phyloP scores from a whole-genome alignment of 2,797 vertebrate species.

The Synaphobranchus kaupii region DNA sequence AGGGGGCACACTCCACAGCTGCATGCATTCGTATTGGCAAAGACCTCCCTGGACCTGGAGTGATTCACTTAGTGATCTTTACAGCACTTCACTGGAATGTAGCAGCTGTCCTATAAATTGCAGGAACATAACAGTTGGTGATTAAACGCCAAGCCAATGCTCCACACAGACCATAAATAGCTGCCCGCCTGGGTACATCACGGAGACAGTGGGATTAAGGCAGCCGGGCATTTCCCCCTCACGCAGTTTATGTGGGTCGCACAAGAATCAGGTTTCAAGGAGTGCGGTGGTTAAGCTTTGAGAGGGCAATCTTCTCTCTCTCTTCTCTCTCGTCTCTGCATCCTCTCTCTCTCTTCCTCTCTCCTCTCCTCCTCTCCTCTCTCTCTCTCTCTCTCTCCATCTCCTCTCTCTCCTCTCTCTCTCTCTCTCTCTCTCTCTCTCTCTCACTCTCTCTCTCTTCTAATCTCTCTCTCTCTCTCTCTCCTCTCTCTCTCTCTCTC shows the following conservation, averaged over 20 bases:
- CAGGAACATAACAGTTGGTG: slow-evolving; percentile 60
- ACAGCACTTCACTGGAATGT: slow-evolving; percentile 35
- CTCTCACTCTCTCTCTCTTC: slow-evolving; percentile 50
- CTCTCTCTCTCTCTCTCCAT: slow-evolving; percentile 44
- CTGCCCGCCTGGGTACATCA: slow-evolving; percentile 46
- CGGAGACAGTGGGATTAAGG: slow-evolving; percentile 72
- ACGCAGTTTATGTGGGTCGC: slow-evolving; percentile 66
- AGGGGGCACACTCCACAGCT: slow-evolving; percentile 43
- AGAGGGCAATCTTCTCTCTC: slow-evolving; percentile 64
- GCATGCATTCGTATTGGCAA: slow-evolving; percentile 31
- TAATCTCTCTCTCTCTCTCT: slow-evolving; percentile 23
- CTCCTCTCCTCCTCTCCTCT: slow-evolving; percentile 48
- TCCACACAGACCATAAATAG: slow-evolving; percentile 52
- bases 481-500: slow-evolving; percentile 41
- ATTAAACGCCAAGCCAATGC: slow-evolving; percentile 61
- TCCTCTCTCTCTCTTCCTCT: slow-evolving; percentile 56
- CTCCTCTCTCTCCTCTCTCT: slow-evolving; percentile 36
- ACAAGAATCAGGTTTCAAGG: slow-evolving; percentile 73
- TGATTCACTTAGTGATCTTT: slow-evolving; percentile 41
- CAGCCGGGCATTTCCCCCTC: slow-evolving; percentile 63
- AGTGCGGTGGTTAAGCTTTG: slow-evolving; percentile 70
- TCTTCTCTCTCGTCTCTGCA: not conserved
- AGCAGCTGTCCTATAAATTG: slow-evolving; percentile 59
- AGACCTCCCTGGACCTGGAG: slow-evolving; percentile 48
- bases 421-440: slow-evolving; percentile 41